phyloP scores from a whole-genome alignment of 2,797 vertebrate species.

The Peromyscus aztecus region DNA sequence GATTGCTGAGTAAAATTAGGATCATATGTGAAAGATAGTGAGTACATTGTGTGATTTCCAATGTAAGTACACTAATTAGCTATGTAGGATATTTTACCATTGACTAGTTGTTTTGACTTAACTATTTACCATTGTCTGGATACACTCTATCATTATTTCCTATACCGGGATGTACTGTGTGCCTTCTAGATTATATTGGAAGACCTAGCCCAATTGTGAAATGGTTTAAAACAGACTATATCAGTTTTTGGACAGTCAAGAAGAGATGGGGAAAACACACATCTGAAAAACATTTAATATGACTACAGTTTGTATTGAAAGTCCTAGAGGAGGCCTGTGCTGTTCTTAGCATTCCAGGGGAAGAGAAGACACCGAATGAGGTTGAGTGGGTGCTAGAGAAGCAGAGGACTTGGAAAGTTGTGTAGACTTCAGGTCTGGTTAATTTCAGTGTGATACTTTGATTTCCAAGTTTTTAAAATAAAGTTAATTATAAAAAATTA shows the following conservation, averaged over 20 bases:
- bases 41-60: neutral
- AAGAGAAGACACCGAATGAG: neutral
- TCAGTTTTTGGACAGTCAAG: neutral
- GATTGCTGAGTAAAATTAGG: constrained; percentile 30
- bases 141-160: neutral
- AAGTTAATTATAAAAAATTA: neutral
- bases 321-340: neutral
- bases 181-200: constrained; percentile 22
- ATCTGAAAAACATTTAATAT: constrained; percentile 20
- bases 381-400: neutral
- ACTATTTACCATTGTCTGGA: neutral
- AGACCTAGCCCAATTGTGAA: neutral
- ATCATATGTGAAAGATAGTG: neutral
- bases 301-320: neutral
- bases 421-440: neutral
- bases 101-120: constrained; percentile 48
- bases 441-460: neutral
- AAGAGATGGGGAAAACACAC: neutral
- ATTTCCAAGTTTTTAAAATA: neutral
- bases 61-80: neutral
- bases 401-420: neutral
- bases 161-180: neutral
- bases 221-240: neutral
- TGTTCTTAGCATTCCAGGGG: neutral
- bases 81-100: constrained; percentile 40